A percentile compares a stretch with the other conserved stretches of the same genome.
Evolutionary conservation across 1,140 invertebrate species (phyloP).

Genomic region (Scaptomyza graminum): DNA sequence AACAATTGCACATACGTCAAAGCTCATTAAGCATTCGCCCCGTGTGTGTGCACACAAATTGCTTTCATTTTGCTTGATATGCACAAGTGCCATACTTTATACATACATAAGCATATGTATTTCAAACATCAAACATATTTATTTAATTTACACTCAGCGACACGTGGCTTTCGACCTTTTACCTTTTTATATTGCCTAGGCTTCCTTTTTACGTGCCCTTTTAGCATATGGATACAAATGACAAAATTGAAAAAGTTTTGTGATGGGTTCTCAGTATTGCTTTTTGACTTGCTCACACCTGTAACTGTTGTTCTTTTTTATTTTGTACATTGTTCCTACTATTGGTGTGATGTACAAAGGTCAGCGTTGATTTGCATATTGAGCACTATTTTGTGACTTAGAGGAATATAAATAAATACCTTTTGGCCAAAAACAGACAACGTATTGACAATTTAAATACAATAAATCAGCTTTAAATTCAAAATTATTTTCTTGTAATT

Average conservation of each 20-base stretch:
- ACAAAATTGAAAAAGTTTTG: slow-evolving; percentile 75
- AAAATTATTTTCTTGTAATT: too few relatives aligned
- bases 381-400: slow-evolving; percentile 3
- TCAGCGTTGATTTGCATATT: slow-evolving; percentile 38
- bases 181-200: slow-evolving; percentile 43
- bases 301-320: background rate
- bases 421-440: slow-evolving; percentile 7
- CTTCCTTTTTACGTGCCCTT: too few relatives aligned
- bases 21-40: slow-evolving; percentile 70
- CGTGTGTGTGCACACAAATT: slow-evolving; percentile 40
- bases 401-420: slow-evolving; percentile 64
- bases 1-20: slow-evolving; percentile 72
- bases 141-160: slow-evolving; percentile 67
- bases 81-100: background rate
- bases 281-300: slow-evolving; percentile 20
- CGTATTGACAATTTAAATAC: slow-evolving; percentile 10
- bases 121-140: slow-evolving; percentile 44
- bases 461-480: background rate
- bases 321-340: background rate
- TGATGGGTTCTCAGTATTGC: slow-evolving; percentile 36
- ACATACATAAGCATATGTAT: background rate
- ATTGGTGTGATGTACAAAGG: slow-evolving; percentile 15
- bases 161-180: slow-evolving; percentile 45
- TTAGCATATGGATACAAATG: too few relatives aligned
- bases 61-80: slow-evolving; percentile 49